These are phyloP conservation scores for Oscheius myriophilus DNA, from an alignment of 2,888 invertebrate species.

Conservation along the genomic window DNA sequence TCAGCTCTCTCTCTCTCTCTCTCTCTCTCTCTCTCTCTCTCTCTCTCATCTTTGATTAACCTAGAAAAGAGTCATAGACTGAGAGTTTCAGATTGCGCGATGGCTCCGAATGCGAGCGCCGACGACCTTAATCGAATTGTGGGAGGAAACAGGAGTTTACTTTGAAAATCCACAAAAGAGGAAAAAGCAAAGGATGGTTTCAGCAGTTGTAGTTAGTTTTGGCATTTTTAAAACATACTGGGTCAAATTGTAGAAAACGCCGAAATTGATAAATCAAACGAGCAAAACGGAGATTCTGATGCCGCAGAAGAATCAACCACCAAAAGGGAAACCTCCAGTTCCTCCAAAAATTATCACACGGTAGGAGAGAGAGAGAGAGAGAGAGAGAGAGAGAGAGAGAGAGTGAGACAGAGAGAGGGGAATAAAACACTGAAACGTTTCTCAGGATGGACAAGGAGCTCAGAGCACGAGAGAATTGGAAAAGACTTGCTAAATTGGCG, in stretches of 20 bases:
- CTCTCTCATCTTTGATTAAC: too few species aligned
- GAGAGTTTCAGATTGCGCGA: conserved; percentile 46
- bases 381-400: too few species aligned
- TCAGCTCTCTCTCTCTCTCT: background rate
- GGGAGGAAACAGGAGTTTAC: conserved; percentile 58
- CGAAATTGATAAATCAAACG: conserved; percentile 5
- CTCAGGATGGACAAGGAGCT: too few species aligned
- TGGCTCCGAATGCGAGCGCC: conserved; percentile 66
- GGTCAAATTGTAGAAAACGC: conserved; percentile 15
- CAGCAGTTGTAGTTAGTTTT: background rate
- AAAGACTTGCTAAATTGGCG: conserved; percentile 44
- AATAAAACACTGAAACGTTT: too few species aligned
- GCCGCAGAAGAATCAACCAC: too few species aligned
- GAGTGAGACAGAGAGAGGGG: too few species aligned
- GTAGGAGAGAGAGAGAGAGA: too few species aligned
- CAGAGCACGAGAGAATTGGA: conserved; percentile 54
- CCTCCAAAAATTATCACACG: too few species aligned
- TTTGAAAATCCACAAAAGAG: conserved; percentile 32
- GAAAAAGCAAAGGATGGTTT: background rate
- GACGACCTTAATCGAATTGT: conserved; percentile 65
- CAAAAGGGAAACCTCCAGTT: too few species aligned
- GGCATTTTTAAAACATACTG: too few species aligned
- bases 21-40: too few species aligned
- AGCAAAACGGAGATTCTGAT: too few species aligned
- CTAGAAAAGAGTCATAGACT: background rate